phyloP scores from a whole-genome alignment of 2,888 invertebrate genomes.

The Oxycera nigricornis region DNA sequence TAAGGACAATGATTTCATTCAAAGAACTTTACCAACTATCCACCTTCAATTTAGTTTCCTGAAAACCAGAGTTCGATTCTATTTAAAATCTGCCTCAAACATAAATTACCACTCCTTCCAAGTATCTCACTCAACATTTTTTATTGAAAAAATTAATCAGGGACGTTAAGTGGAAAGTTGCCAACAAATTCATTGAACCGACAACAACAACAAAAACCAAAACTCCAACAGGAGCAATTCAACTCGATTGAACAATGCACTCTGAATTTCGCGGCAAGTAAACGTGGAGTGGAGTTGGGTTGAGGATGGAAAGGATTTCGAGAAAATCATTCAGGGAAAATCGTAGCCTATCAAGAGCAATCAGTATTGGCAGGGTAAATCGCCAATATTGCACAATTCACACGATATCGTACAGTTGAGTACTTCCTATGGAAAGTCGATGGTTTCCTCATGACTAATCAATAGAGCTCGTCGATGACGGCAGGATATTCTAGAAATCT shows the following conservation, averaged over 20 bases:
- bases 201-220: not conserved
- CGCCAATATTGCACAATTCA: not conserved
- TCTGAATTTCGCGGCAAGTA: not conserved
- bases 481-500: not conserved
- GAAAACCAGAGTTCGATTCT: too few species aligned
- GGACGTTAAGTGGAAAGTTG: not conserved
- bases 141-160: slow-evolving; percentile 4
- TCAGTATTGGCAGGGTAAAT: not conserved
- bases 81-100: slow-evolving; percentile 16
- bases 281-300: too few species aligned
- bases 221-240: not conserved
- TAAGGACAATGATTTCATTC: too few species aligned
- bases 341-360: too few species aligned
- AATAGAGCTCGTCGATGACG: not conserved
- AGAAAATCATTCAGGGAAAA: too few species aligned
- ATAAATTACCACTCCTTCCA: slow-evolving; percentile 31
- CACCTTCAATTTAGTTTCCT: not conserved
- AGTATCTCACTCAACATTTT: slow-evolving; percentile 33
- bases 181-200: slow-evolving; percentile 3
- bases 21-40: too few species aligned
- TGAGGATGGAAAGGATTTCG: too few species aligned
- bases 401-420: not conserved
- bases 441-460: slow-evolving; percentile 24
- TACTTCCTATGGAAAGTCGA: not conserved
- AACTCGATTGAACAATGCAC: slow-evolving; percentile 10